These are phyloP conservation scores for Pseudochaenichthys georgianus DNA, from an alignment of 2,797 vertebrate species.

Conservation along the genomic window DNA sequence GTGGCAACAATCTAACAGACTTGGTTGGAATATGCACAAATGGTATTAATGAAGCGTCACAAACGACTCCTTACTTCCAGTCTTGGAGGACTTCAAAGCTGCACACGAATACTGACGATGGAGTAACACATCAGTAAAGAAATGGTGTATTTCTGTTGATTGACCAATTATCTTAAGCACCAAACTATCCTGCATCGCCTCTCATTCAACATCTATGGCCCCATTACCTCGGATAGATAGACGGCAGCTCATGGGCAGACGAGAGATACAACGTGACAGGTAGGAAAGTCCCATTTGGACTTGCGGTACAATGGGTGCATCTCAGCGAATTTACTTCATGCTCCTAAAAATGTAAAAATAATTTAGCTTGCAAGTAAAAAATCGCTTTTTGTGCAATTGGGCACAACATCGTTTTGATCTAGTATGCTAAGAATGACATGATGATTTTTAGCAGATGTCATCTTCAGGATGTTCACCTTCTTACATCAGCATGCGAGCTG, in stretches of 20 bases:
- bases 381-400: not conserved
- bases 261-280: conserved; percentile 24
- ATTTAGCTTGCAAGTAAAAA: not conserved
- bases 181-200: not conserved
- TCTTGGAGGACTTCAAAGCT: conserved; percentile 1
- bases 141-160: conserved; percentile 13
- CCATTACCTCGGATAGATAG: conserved; percentile 12
- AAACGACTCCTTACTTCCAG: conserved; percentile 27
- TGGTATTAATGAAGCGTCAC: conserved; percentile 49
- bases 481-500: not conserved
- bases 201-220: conserved; percentile 7
- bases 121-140: not conserved
- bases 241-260: not conserved
- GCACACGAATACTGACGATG: not conserved
- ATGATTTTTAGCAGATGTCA: too few relatives aligned
- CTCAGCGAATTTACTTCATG: not conserved
- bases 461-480: not conserved
- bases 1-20: conserved; percentile 37
- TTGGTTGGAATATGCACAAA: conserved; percentile 41
- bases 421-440: not conserved
- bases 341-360: not conserved
- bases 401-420: not conserved
- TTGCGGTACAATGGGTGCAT: not conserved
- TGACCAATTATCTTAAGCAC: conserved; percentile 2
- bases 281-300: conserved; percentile 8